Conservation (phyloP, 2,797 vertebrate species). For the Girardinus metallicus region DNA sequence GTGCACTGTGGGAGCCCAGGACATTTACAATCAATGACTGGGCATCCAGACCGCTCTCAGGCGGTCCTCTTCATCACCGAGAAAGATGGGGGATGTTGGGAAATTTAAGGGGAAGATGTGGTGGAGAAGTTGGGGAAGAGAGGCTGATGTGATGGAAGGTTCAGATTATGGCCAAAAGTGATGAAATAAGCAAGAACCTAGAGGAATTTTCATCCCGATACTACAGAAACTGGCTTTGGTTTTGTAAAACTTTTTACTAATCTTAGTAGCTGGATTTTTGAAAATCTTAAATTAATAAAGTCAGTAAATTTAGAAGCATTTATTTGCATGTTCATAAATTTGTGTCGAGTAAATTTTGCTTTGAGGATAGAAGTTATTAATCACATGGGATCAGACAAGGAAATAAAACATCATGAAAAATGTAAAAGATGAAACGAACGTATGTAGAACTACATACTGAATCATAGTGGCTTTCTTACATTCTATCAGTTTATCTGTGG, state of each 20-base stretch:
- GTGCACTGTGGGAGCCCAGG: slow-evolving; percentile 51
- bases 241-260: background rate
- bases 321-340: background rate
- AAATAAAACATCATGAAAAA: background rate
- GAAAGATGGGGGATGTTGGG: slow-evolving; percentile 6
- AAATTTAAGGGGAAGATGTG: slow-evolving; percentile 45
- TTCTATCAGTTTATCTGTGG: background rate
- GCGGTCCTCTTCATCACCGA: slow-evolving; percentile 61
- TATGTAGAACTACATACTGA: background rate
- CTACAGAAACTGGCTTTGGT: background rate
- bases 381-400: background rate
- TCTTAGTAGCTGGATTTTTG: background rate
- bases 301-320: background rate
- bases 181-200: slow-evolving; percentile 18
- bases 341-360: background rate
- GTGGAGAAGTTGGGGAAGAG: slow-evolving; percentile 44
- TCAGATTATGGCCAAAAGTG: slow-evolving; percentile 17
- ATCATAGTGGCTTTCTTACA: background rate
- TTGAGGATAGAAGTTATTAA: background rate
- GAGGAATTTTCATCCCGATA: background rate
- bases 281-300: background rate
- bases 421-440: background rate
- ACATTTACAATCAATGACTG: slow-evolving; percentile 65
- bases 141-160: slow-evolving; percentile 27
- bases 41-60: slow-evolving; percentile 38